Percentiles rank a stretch among this genome's conserved stretches.
Conservation (phyloP, 2,888 invertebrate species). For the Arge pagana region DNA sequence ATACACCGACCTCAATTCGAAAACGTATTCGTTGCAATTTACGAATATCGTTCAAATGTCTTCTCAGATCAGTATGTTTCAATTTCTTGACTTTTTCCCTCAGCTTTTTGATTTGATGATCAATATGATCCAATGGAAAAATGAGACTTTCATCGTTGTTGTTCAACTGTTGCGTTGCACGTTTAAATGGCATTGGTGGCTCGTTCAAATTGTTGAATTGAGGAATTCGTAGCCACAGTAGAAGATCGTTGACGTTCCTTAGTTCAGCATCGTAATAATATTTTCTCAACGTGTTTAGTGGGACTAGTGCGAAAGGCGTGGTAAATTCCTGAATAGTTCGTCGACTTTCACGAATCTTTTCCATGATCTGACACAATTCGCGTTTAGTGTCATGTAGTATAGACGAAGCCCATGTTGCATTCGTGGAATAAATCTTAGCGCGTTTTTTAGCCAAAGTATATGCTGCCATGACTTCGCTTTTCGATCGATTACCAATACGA, state of each 20-base stretch:
- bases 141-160: too few species aligned
- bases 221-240: too few species aligned
- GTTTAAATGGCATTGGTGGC: too few species aligned
- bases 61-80: too few species aligned
- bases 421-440: not conserved
- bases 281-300: not conserved
- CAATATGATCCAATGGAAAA: too few species aligned
- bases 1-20: too few species aligned
- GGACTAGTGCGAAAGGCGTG: constrained; percentile 7
- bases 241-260: not conserved
- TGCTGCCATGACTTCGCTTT: constrained; percentile 61
- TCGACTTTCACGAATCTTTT: not conserved
- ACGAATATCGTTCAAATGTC: too few species aligned
- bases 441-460: constrained; percentile 9
- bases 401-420: not conserved
- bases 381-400: constrained; percentile 5
- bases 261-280: constrained; percentile 2
- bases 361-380: not conserved
- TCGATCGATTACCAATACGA: constrained; percentile 73
- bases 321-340: not conserved
- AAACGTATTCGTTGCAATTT: too few species aligned
- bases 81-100: too few species aligned
- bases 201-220: too few species aligned
- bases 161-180: too few species aligned
- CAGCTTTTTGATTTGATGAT: too few species aligned